These are phyloP conservation scores for Pocillopora grandis DNA, from an alignment of 92 coral and sea anemone species.

Conservation along the genomic window DNA sequence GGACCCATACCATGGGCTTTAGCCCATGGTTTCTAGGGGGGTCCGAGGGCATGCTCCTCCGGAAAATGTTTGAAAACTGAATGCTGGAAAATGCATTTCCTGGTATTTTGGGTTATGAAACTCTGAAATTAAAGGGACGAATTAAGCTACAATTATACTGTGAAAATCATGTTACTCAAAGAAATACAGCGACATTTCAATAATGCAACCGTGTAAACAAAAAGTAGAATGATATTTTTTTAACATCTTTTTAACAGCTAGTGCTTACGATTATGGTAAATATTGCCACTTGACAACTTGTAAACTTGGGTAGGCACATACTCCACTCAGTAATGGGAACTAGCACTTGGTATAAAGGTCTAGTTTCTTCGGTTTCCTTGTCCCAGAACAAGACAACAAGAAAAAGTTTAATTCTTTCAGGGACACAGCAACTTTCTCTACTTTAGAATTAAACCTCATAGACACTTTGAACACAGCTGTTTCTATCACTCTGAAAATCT, in stretches of 20 bases:
- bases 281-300: conserved; percentile 26
- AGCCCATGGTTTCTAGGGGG: conserved; percentile 13
- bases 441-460: conserved; percentile 14
- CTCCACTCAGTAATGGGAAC: conserved; percentile 27
- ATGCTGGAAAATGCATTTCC: conserved; percentile 26
- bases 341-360: neutral
- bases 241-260: conserved; percentile 9
- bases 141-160: conserved; percentile 36
- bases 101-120: conserved; percentile 24
- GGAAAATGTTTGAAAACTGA: conserved; percentile 17
- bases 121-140: neutral
- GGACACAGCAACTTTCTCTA: conserved; percentile 31
- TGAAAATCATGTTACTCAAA: conserved; percentile 32
- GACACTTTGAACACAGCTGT: conserved; percentile 32
- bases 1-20: conserved; percentile 18
- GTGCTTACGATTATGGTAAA: conserved; percentile 10
- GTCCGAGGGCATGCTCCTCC: no score
- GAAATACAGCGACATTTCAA: conserved; percentile 27
- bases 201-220: conserved; percentile 26
- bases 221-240: conserved; percentile 28
- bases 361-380: conserved; percentile 1
- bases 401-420: conserved; percentile 23
- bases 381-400: conserved; percentile 24
- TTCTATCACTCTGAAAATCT: conserved; percentile 26
- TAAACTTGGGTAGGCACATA: conserved; percentile 7